Evolutionary conservation across 2,113 vertebrate genomes (phyloP), one percentile per base, ranked within the genome.

Genomic region (Ptilonorhynchus violaceus): DNA sequence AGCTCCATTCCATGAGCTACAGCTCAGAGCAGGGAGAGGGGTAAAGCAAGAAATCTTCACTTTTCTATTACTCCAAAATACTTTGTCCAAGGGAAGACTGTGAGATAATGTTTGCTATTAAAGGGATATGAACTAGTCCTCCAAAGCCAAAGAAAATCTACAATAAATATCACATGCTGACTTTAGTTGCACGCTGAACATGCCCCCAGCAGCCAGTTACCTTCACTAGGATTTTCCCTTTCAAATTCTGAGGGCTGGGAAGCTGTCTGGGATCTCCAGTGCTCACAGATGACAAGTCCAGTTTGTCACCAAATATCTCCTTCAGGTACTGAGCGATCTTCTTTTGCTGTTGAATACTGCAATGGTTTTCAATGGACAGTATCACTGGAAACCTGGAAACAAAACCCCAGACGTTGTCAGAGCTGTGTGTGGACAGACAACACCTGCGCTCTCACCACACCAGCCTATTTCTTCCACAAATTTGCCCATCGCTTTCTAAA

Each of bases 351-450:
- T 99, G 99, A 94, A 99, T 98, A 64, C 97, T 99, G 95, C 99
- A 99, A 95, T 99, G 99, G 92, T 99, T 99, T 97, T 99, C 99
- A 42, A 99, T 99, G 53, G 99, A 99, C 81, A 99, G 96, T 31
- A 99, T 99, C 68, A 99, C 99, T 1, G 99, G 99, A 91, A 98
- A 99, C 96, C 99, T 99, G 86, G 56, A 42, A 94, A 11, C 64
- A 93, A 64, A 72, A 4, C 25, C 77, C 74, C 87, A 85, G 58
- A 50, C 31, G 24, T 4, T 28, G 17, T 55, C 83, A 63, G 3
- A 85, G 42, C 53, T 30, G 24, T 18, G 42, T 55, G 74, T 79
- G 58, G 12, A 59, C 22, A 56, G 6, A 69, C 53, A 66, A 4
- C 39, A 50, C 7, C 62, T 13, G 52, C 74, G 60, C 49, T 46